These are phyloP conservation scores for Pseudochirops cupreus DNA, from an alignment of 2,797 vertebrate genomes.

Conservation along the genomic window DNA sequence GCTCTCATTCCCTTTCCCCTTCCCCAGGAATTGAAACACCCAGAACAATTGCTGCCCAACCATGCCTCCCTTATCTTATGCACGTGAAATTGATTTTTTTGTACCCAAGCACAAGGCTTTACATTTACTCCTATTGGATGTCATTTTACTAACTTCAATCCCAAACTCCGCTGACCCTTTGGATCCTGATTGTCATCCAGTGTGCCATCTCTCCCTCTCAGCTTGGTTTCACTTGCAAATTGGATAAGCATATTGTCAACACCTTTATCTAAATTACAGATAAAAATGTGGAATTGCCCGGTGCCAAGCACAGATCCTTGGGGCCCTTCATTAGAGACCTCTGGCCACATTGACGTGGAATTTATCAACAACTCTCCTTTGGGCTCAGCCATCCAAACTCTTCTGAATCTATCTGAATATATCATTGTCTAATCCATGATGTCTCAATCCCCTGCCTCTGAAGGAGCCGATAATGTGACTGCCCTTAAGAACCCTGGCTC, in stretches of 20 bases:
- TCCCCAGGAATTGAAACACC: not conserved
- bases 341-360: not conserved
- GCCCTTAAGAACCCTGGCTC: not conserved
- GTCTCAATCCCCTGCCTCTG: not conserved
- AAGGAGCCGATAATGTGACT: not conserved
- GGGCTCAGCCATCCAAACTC: not conserved
- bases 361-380: not conserved
- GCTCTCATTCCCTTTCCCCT: not conserved
- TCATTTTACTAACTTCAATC: not conserved
- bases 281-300: not conserved
- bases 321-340: not conserved
- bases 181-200: not conserved
- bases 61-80: not conserved
- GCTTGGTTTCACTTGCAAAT: not conserved
- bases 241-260: not conserved
- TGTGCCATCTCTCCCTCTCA: not conserved
- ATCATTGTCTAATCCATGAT: not conserved
- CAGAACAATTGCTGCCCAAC: not conserved
- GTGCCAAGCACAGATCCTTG: not conserved
- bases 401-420: not conserved
- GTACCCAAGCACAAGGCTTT: not conserved
- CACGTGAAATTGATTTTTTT: not conserved
- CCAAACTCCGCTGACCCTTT: not conserved
- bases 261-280: not conserved
- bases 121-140: not conserved